Percentiles rank a stretch among this genome's conserved stretches.
These are phyloP conservation scores for Rallus limicola DNA, from an alignment of 2,113 vertebrate genomes.

Conservation along the genomic window DNA sequence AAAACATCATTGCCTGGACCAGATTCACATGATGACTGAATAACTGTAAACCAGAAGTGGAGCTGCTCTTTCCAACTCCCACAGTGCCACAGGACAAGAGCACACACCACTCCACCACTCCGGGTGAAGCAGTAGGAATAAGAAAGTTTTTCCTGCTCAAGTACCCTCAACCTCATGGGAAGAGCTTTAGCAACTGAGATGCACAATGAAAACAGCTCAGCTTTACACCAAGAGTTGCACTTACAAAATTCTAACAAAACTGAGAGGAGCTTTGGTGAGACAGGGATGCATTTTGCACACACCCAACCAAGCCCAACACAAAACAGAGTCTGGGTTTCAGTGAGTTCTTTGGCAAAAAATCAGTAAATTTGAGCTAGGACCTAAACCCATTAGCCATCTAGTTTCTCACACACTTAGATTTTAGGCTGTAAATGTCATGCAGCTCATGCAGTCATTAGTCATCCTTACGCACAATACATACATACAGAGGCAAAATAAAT, in stretches of 20 bases:
- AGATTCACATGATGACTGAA: not conserved
- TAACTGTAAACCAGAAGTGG: not conserved
- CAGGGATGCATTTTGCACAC: not conserved
- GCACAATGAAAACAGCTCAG: not conserved
- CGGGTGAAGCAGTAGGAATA: not conserved
- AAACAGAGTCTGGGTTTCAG: not conserved
- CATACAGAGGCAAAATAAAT: not conserved
- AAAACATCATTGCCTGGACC: not conserved
- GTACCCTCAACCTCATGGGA: not conserved
- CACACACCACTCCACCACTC: accelerated
- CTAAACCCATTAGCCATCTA: not conserved
- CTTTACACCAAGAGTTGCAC: not conserved
- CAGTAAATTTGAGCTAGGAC: not conserved
- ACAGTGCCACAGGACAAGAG: not conserved
- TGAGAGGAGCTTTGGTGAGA: not conserved
- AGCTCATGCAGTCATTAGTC: constrained; percentile 26
- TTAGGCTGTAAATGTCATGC: constrained; percentile 30
- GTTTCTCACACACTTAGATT: not conserved
- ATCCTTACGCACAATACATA: not conserved
- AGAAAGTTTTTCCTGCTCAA: not conserved
- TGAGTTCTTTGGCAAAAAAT: not conserved
- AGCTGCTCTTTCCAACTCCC: not conserved
- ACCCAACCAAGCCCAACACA: not conserved
- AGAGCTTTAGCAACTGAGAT: not conserved
- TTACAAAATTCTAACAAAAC: not conserved